These are phyloP conservation scores for Drosophila subsilvestris DNA, from an alignment of 2,888 invertebrate species.

Conservation along the genomic window DNA sequence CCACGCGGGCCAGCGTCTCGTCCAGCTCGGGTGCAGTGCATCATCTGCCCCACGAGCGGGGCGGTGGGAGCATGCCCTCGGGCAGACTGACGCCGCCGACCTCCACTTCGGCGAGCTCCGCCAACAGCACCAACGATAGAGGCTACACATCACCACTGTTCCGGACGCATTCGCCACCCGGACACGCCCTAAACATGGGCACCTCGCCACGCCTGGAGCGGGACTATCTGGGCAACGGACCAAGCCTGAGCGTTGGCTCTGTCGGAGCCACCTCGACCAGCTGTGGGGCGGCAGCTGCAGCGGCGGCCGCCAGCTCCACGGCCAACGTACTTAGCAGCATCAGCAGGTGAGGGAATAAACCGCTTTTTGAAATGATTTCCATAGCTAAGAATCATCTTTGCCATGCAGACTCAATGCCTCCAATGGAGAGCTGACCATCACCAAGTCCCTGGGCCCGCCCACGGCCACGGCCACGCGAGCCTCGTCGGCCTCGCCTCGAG, in stretches of 20 bases:
- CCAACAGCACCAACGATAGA: slow-evolving; percentile 73
- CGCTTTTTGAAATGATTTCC: neutral
- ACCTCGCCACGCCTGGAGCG: slow-evolving; percentile 76
- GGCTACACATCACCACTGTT: slow-evolving; percentile 80
- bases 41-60: slow-evolving; percentile 49
- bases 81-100: slow-evolving; percentile 59
- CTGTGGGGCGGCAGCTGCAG: slow-evolving; percentile 61
- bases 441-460: slow-evolving; percentile 88
- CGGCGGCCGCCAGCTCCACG: slow-evolving; percentile 55
- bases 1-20: slow-evolving; percentile 51
- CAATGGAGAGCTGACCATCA: slow-evolving; percentile 93
- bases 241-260: slow-evolving; percentile 48
- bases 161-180: slow-evolving; percentile 67
- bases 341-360: slow-evolving; percentile 85
- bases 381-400: neutral
- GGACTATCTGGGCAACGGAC: slow-evolving; percentile 81
- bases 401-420: slow-evolving; percentile 88
- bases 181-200: slow-evolving; percentile 68
- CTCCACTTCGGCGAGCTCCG: slow-evolving; percentile 47
- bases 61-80: slow-evolving; percentile 20
- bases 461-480: slow-evolving; percentile 75
- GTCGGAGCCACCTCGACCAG: slow-evolving; percentile 45
- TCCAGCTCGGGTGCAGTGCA: slow-evolving; percentile 42
- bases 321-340: slow-evolving; percentile 87
- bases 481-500: slow-evolving; percentile 74